These are phyloP conservation scores for Tragulus kanchil DNA, from an alignment of 2,113 vertebrate species.

Conservation along the genomic window DNA sequence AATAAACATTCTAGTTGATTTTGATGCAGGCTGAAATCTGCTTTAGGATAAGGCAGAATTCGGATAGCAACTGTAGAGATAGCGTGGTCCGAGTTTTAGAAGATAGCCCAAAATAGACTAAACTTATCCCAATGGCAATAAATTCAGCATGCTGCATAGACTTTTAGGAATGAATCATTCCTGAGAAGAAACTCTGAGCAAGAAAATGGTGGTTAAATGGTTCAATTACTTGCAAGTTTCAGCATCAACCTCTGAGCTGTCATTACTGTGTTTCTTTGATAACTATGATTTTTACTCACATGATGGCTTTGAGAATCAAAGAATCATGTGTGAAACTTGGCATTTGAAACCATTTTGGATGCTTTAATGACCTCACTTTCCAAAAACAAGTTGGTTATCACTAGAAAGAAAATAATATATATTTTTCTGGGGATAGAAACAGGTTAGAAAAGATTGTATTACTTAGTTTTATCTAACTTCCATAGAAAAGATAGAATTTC, in stretches of 20 bases:
- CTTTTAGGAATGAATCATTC: conserved; percentile 72
- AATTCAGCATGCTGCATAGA: conserved; percentile 13
- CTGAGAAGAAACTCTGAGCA: conserved; percentile 68
- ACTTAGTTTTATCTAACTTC: not conserved
- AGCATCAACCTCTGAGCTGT: conserved; percentile 63
- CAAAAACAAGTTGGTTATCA: conserved; percentile 45
- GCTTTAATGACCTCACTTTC: conserved; percentile 69
- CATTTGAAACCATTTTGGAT: conserved; percentile 63
- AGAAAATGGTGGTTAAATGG: conserved; percentile 79
- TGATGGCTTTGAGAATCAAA: conserved; percentile 66
- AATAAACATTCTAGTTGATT: not conserved
- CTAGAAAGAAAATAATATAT: conserved; percentile 62
- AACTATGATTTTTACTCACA: conserved; percentile 71
- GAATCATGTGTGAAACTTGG: conserved; percentile 60
- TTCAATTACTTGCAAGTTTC: conserved; percentile 77
- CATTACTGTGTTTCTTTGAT: conserved; percentile 78
- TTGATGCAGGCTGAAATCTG: not conserved
- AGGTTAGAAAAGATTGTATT: conserved; percentile 39
- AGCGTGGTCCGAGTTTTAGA: conserved; percentile 6
- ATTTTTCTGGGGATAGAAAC: conserved; percentile 57
- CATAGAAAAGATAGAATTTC: conserved; percentile 28
- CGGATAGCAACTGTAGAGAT: conserved; percentile 10
- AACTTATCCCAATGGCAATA: not conserved
- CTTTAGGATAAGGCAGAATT: not conserved
- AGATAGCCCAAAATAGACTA: not conserved